These are phyloP conservation scores for Sphenodon punctatus DNA, from an alignment of 2,797 vertebrate genomes.

Conservation along the genomic window DNA sequence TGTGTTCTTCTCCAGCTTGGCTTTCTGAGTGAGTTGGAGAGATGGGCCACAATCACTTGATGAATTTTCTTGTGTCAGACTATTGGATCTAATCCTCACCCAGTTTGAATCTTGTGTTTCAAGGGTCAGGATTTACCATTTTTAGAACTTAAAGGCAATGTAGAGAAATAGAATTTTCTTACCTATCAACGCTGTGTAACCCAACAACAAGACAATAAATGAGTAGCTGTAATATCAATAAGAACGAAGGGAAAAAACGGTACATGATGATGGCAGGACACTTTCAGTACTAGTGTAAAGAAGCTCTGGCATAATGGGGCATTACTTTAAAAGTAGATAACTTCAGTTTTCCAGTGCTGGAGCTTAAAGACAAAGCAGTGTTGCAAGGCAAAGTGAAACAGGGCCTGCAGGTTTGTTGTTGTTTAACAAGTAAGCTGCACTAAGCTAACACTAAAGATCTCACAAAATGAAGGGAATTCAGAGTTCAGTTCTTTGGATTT, in stretches of 20 bases:
- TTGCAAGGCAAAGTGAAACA: neutral
- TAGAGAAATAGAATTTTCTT: neutral
- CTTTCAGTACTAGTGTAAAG: neutral
- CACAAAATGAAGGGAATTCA: neutral
- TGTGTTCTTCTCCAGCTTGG: neutral
- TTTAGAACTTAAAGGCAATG: neutral
- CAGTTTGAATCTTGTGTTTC: neutral
- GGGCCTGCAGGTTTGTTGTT: neutral
- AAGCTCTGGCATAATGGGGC: neutral
- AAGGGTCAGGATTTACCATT: neutral
- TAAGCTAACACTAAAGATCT: neutral
- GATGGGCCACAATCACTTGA: conserved; percentile 44
- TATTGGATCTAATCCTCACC: neutral
- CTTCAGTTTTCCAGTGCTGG: neutral
- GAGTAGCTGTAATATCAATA: neutral
- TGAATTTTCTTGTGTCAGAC: conserved; percentile 3
- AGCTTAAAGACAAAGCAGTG: neutral
- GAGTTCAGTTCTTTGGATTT: conserved; percentile 13
- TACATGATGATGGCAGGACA: neutral
- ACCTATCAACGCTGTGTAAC: neutral
- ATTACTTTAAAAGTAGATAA: neutral
- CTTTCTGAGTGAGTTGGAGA: neutral
- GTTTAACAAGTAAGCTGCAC: neutral
- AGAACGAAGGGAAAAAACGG: neutral
- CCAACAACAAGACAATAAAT: neutral